Base-by-base conservation (phyloP, 1,140 invertebrate genomes). In the Orussus abietinus region DNA sequence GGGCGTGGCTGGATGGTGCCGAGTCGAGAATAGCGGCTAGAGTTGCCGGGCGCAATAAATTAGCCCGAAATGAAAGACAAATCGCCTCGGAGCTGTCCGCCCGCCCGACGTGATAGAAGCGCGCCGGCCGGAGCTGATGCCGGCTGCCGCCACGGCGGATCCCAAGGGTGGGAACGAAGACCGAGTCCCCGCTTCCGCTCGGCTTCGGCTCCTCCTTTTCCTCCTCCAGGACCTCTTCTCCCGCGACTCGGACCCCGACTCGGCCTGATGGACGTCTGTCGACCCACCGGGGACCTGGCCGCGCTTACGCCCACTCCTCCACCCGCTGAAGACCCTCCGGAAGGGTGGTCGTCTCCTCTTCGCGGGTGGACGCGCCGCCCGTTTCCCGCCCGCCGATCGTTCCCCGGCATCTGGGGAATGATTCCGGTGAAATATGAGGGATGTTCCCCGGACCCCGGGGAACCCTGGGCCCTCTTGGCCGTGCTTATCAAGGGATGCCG, bases 51-150 rank as follows among this genome's bases (percentile, higher is more conserved):
- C 50, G 65, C 70, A 64, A 73, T 72, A 72, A 72, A 73, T 73
- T 72, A 72, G 62, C 65, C 58, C 69, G 62, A 73, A 72, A 73
- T 73, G 70, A 73, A 73, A 73, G 70, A 73, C 70, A 70, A 72
- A 73, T 73, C 69, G 67, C 67, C 56, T 59, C 57, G 42, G 55
- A 73, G 64, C 66, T 73, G 70, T 72, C 70, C 70, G 70, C 70
- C 69, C 67, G 59, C 65, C 62, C 66, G 53, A 59, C 59, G 65
- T 71, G 69, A 72, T 72, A 73, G 67, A 73, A 71, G 63, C 53
- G 49, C 31, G 13, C 61, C 47, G 54, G 53, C 54, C 52, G 5
- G 31, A 56, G 55, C 44, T 59, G 56, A 61, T 54, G 58, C 55
- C 51, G 55, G 45, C 56, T 53, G 51, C 40, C 21, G 33, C 43